Base-by-base conservation (phyloP, 92 coral and sea anemone genomes). In the Anthopleura xanthogrammica region DNA sequence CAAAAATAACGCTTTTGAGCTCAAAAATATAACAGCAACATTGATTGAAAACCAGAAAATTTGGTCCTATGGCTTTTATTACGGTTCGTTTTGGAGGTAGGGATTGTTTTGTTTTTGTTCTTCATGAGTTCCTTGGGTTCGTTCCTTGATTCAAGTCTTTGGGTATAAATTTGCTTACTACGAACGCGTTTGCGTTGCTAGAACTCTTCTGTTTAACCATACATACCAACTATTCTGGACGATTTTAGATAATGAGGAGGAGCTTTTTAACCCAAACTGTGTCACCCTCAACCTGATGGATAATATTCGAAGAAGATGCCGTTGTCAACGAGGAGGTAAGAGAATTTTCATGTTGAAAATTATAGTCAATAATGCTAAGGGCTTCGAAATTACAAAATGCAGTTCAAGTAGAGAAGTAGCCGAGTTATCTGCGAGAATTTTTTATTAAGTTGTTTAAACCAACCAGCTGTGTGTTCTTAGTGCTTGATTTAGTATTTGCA, bases 1-100 rank as follows among this genome's bases (percentile, higher is more conserved):
- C 72, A 55, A 58, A 58, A 3, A 58, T 58, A 58, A 12, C 19
- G 19, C 64, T 20, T 36, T 54, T 55, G 5, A 56, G 43, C 13
- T 14, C 72, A 77, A 14, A 79, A 46, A 14, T 0, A 11, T 4
- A 46, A 40, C 46, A 20, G 1, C 14, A 14, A 58, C 19, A 58
- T 16, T 70, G 4, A 70, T 12, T 70, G 8, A 12, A 70, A 40
- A 16, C 23, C 41, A 70, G 43, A 23, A 70, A 7, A 23, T 70
- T 24, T 23, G 20, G 36, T 68, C 43, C 16, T 48, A 93, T 93
- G 97, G 91, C 93, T 2, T 93, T 93, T 20, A 93, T 93, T 41
- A 91, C 97, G 13, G 97, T 93, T 50, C 89, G 90, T 55, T 93
- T 93, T 86, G 97, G 97, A 56, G 97, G 97, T 93, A 84, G 22